phyloP scores from a whole-genome alignment of 2,888 invertebrate genomes.

The Sarcophaga carnaria region DNA sequence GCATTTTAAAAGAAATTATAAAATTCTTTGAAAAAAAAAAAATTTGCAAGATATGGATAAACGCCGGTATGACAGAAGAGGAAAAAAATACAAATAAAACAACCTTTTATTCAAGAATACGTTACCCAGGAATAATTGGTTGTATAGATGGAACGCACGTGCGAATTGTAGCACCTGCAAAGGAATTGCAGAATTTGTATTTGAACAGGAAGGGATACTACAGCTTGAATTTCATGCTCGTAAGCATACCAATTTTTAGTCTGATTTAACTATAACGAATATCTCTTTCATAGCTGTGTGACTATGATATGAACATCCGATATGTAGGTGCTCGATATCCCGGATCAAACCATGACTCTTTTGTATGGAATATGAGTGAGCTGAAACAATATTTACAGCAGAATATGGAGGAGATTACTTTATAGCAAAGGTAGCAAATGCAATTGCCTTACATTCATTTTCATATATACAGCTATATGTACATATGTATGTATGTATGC shows the following conservation, averaged over 20 bases:
- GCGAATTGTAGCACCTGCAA: conserved; percentile 31
- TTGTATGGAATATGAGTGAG: background rate
- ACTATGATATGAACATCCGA: background rate
- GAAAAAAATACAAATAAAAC: too few relatives aligned
- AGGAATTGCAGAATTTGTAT: conserved; percentile 31
- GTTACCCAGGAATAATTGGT: conserved; percentile 20
- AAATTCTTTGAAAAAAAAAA: background rate
- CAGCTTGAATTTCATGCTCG: conserved; percentile 29
- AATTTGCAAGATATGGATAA: too few relatives aligned
- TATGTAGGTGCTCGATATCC: conserved; percentile 18
- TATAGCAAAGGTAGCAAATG: too few relatives aligned
- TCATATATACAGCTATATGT: too few relatives aligned
- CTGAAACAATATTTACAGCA: background rate
- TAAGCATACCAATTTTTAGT: background rate
- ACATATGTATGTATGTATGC: too few relatives aligned
- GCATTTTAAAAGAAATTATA: background rate
- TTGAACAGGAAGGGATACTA: conserved; percentile 14
- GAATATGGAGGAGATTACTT: background rate
- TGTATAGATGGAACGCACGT: conserved; percentile 35
- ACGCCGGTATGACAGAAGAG: too few relatives aligned
- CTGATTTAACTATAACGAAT: too few relatives aligned
- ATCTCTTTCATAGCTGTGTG: too few relatives aligned
- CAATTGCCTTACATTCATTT: too few relatives aligned
- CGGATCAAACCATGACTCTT: conserved; percentile 11
- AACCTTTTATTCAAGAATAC: background rate